These are phyloP conservation scores for Neostethus bicornis DNA, from an alignment of 2,797 vertebrate genomes.

Conservation along the genomic window DNA sequence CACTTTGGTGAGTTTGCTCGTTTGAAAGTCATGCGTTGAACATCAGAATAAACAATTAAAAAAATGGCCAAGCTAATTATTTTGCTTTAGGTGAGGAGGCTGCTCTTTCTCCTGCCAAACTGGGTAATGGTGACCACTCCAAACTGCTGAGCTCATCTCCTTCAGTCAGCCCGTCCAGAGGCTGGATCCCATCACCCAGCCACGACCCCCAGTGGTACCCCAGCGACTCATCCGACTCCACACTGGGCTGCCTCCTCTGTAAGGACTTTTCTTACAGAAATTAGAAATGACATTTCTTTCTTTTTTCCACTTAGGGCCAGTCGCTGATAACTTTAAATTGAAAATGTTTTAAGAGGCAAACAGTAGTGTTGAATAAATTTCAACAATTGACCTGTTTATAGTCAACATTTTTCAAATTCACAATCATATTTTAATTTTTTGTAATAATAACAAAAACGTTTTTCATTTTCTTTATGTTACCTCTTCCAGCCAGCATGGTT, in stretches of 20 bases:
- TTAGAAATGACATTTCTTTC: no score
- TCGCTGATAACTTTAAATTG: neutral
- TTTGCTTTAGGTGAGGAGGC: slow-evolving; percentile 86
- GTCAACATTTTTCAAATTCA: neutral
- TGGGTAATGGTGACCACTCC: slow-evolving; percentile 89
- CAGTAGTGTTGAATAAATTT: neutral
- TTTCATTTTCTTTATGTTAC: slow-evolving; percentile 6
- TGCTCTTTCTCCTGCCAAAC: slow-evolving; percentile 91
- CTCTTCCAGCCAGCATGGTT: slow-evolving; percentile 90
- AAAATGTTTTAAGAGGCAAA: neutral
- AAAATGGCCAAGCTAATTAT: neutral
- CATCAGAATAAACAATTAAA: neutral
- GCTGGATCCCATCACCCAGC: slow-evolving; percentile 96
- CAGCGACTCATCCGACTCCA: slow-evolving; percentile 94
- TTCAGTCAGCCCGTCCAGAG: slow-evolving; percentile 89
- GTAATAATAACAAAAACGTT: slow-evolving; percentile 13
- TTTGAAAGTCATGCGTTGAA: neutral
- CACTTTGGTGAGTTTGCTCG: slow-evolving; percentile 84
- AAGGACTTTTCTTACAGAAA: slow-evolving; percentile 58
- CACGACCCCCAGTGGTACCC: slow-evolving; percentile 99
- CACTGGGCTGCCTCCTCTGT: slow-evolving; percentile 96
- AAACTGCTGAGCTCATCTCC: slow-evolving; percentile 93
- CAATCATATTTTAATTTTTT: slow-evolving; percentile 2
- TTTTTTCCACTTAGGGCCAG: neutral
- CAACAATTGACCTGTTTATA: neutral